phyloP scores from a whole-genome alignment of 2,888 invertebrate genomes.

The Falcaria lacertinaria region DNA sequence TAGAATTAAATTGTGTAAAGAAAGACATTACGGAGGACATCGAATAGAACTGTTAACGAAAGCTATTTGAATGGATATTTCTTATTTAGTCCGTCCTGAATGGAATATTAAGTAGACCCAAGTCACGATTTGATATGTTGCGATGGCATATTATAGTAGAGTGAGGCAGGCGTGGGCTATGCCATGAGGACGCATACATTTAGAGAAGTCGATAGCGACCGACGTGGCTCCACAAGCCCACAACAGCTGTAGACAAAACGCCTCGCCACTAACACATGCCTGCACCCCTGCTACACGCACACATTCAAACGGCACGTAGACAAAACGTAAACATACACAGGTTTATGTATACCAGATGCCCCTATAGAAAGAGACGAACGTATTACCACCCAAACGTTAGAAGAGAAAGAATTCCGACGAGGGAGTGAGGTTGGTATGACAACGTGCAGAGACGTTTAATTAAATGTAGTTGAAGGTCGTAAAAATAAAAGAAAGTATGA shows the following conservation, averaged over 20 bases:
- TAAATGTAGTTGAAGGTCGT: conserved; percentile 72
- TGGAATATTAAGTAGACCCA: conserved; percentile 51
- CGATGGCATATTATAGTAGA: conserved; percentile 23
- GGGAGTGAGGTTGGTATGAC: conserved; percentile 61
- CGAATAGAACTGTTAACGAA: conserved; percentile 24
- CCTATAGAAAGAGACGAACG: conserved; percentile 65
- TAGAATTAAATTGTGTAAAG: conserved; percentile 20
- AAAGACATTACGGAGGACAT: conserved; percentile 20
- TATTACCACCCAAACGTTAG: conserved; percentile 47
- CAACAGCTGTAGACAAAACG: conserved; percentile 74
- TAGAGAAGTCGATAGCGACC: conserved; percentile 61
- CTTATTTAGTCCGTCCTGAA: conserved; percentile 40
- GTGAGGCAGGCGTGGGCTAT: conserved; percentile 62
- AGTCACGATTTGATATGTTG: conserved; percentile 45
- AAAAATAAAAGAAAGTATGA: conserved; percentile 58
- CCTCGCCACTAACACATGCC: conserved; percentile 60
- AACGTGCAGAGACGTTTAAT: conserved; percentile 69
- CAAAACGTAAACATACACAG: conserved; percentile 70
- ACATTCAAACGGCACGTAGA: conserved; percentile 43
- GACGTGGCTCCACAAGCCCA: conserved; percentile 60
- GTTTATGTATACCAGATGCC: conserved; percentile 78
- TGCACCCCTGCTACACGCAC: conserved; percentile 64
- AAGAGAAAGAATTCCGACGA: conserved; percentile 43
- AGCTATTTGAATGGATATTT: conserved; percentile 42
- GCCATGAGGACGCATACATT: conserved; percentile 78